Evolutionary conservation across 2,888 invertebrate species (phyloP).

Genomic region (Pseudeuparius sepicola): DNA sequence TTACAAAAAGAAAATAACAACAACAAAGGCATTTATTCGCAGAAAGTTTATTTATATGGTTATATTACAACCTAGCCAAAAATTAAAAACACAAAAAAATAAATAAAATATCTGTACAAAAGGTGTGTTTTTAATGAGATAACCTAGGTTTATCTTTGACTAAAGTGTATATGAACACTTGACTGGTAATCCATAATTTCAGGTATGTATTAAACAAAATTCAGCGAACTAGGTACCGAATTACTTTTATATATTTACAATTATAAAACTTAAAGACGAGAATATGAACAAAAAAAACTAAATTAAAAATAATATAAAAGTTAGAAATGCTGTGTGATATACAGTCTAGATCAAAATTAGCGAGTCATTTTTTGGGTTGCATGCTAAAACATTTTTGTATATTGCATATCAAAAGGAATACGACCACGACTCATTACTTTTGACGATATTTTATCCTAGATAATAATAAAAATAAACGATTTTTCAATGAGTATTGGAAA

Average conservation of each 20-base stretch:
- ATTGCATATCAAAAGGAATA: no score
- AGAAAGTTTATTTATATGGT: slow-evolving; percentile 39
- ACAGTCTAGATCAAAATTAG: no score
- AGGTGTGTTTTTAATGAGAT: slow-evolving; percentile 22
- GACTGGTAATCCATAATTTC: slow-evolving; percentile 34
- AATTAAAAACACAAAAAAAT: slow-evolving; percentile 27
- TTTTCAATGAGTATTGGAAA: no score
- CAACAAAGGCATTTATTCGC: slow-evolving; percentile 26
- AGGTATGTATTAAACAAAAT: slow-evolving; percentile 24
- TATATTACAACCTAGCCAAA: slow-evolving; percentile 34
- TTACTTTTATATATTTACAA: no score
- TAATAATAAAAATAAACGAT: no score
- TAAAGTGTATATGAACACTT: slow-evolving; percentile 33
- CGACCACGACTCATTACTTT: no score
- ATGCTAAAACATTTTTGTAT: no score
- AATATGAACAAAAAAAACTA: slow-evolving; percentile 22
- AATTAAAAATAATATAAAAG: slow-evolving; percentile 28
- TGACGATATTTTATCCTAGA: no score
- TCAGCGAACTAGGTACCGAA: no score
- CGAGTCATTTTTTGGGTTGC: no score
- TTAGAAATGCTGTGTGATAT: slow-evolving; percentile 27
- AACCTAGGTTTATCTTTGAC: slow-evolving; percentile 33
- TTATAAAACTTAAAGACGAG: slow-evolving; percentile 9
- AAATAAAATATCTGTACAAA: slow-evolving; percentile 35
- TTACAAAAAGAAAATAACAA: slow-evolving; percentile 23